Evolutionary conservation across 2,888 invertebrate species (phyloP), one percentile per base, ranked within the genome.

Genomic region (Helobdella robusta): DNA sequence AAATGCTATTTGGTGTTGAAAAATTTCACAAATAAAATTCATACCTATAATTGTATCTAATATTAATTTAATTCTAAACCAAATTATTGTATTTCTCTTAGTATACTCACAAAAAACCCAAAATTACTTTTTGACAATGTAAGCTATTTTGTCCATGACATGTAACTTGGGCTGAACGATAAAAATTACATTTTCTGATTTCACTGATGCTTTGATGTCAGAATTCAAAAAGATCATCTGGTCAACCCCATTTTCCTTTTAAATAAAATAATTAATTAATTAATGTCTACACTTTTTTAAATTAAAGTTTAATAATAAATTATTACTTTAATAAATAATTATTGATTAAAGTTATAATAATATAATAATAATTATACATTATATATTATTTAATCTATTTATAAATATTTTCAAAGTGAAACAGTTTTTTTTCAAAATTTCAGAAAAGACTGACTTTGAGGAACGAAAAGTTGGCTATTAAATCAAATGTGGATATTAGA

Each of bases 101-200:
- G 11, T 44, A 18, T 44, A 15, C 11, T 44, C 15, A 32, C 11
- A 59, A 11, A 28, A 59, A 28, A 59, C 11, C 25, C 18, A n/a
- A 23, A 48, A 75, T 74, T 75, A 84, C 84, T 82, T 82, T 69
- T 84, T 82, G 60, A 87, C 82, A 80, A 87, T 89, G 73, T 88
- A 86, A 18, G 89, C 88, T 63, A 91, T 84, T 62, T 86, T 81
- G 72, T 92, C 89, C 89, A 95, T 93, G 0, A 91, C 82, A 58
- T 83, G 81, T 6, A 91, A 81, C 71, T 87, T 86, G 0, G 94
- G 89, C 66, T 92, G 83, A 1, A 89, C 84, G 67, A 95, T 88
- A 76, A 92, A 95, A 71, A 95, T 87, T 20, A 94, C 84, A 77
- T 91, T 89, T 71, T 86, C 86, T 0, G 88, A 87, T 69, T 87